Base-by-base conservation (phyloP, 2,797 vertebrate genomes). In the Bradypodion ventrale region DNA sequence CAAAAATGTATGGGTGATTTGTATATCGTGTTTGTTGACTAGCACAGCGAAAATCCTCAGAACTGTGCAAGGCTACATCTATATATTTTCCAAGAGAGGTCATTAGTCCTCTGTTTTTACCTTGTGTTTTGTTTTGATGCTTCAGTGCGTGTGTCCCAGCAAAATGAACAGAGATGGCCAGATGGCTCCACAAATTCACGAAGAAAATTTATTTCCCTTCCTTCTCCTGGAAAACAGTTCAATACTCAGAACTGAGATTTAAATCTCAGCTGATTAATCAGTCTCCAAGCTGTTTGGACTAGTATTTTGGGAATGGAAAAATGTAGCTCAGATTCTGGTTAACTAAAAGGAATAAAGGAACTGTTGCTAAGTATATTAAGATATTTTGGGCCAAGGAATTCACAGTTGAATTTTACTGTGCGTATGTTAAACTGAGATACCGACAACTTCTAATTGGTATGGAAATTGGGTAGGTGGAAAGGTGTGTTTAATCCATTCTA, bases 201-300 rank as follows among this genome's bases (percentile, higher is more conserved):
- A 52, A 74, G 60, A 32, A 79, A 79, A 52, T 52, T 59, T 44
- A 15, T 74, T 73, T 60, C 23, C 19, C 29, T 37, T 12, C 1
- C 1, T 35, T 44, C 73, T 78, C 42, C 42, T 84, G 56, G 52
- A 60, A 62, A 72, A 72, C 13, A 25, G 52, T 49, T 78, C 59
- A n/a, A 13, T 16, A 65, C 23, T 73, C 59, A 62, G 40, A 60
- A 78, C 15, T 40, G 29, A 59, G 65, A 79, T 74, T 85, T 63
- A 65, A 52, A 74, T 79, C 44, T 44, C 56, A 78, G 32, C 27
- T 84, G 83, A 78, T 79, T 52, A 74, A 37, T 73, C 44, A 56
- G 76, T 19, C 37, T 85, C 60, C 72, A 56, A 80, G 83, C 46
- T 52, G 7, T 65, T 74, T 32, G 40, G 56, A 27, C 69, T 79